Base-by-base conservation (phyloP, 2,113 vertebrate species). In the Spea multiplicata region DNA sequence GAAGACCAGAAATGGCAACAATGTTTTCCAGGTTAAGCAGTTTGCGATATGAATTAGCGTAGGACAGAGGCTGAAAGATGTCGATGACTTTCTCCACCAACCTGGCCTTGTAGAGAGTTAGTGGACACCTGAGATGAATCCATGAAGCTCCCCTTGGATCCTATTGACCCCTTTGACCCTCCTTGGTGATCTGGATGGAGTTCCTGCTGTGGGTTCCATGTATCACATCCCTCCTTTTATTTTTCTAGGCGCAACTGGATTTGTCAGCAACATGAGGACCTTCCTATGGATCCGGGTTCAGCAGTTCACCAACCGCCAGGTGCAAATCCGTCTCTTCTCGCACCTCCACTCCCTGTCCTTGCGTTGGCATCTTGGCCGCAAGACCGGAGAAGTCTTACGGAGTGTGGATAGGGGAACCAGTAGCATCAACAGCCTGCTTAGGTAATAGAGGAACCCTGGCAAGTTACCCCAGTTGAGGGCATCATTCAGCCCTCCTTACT, bases 211-310 rank as follows among this genome's bases (percentile, higher is more conserved):
- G 71, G 0, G 0, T 13, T 16, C 5, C 0, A 0, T 46, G 0
- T 0, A 3, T 17, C 8, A 30, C 9, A 1, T 9, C 3, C 6
- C 5, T 10, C 48, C 1, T 0, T 50, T 71, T 45, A 69, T 8
- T 17, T 66, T 13, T 2, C 0, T 84, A 93, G 93, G 93, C 0
- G 85, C 93, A 44, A 89, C 94, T 0, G 97, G 97, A 46, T 99
- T 99, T 0, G 84, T 98, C 62, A 98, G 95, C 80, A 99, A 99
- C 87, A 0, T 96, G 10, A 95, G 96, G 17, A 91, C 94, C 0
- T 99, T 99, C 89, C 77, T 98, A 76, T 99, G 97, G 97, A 97
- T 99, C 85, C 91, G 88, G 0, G 97, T 99, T 73, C 97, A 99
- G 89, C 97, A 99, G 93, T 98, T 92, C 89, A 99, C 95, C 13